Conservation (phyloP, 2,113 vertebrate species). For the Sinosuthora webbiana region DNA sequence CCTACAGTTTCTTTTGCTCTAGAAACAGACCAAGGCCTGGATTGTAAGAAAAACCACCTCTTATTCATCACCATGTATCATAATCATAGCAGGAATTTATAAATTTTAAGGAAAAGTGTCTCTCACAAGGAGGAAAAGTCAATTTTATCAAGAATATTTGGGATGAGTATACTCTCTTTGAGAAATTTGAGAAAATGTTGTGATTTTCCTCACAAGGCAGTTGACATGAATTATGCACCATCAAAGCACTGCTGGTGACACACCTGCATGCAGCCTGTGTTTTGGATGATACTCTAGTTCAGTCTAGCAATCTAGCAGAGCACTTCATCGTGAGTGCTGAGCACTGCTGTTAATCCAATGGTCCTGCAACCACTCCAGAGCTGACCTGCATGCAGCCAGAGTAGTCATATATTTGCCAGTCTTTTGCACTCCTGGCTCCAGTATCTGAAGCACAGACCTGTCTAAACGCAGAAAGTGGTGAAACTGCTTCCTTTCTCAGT, state of each 20-base stretch:
- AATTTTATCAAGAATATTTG: not conserved
- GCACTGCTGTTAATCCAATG: rapidly evolving
- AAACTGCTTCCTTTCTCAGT: not conserved
- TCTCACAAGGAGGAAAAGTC: not conserved
- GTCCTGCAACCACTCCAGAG: not conserved
- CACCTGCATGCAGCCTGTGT: not conserved
- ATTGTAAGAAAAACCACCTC: not conserved
- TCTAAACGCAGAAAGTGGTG: not conserved
- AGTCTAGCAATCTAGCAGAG: not conserved
- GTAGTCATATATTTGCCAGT: not conserved
- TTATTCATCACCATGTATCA: not conserved
- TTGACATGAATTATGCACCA: not conserved
- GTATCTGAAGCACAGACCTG: rapidly evolving
- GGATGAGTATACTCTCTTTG: not conserved
- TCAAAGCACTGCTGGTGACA: not conserved
- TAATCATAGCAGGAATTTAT: not conserved
- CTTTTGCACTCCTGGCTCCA: not conserved
- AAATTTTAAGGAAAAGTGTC: not conserved
- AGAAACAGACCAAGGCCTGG: not conserved
- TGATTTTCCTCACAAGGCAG: not conserved
- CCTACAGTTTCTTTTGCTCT: not conserved
- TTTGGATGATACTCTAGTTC: not conserved
- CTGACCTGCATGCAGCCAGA: not conserved
- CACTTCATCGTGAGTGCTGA: rapidly evolving
- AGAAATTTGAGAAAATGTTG: not conserved